Evolutionary conservation across 2,888 invertebrate genomes (phyloP).

Genomic region (Latrodectus hesperus): DNA sequence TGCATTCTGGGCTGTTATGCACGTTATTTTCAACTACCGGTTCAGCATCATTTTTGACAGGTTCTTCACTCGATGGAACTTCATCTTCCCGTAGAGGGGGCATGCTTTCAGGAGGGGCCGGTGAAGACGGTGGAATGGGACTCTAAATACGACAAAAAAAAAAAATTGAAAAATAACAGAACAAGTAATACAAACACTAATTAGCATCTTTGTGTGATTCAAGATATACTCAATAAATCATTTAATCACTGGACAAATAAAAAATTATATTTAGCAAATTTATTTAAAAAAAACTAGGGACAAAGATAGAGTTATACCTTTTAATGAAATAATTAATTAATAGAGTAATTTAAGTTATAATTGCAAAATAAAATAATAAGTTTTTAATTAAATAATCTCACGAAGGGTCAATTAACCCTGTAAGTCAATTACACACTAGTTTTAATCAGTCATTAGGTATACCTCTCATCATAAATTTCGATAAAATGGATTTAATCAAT

Average conservation of each 20-base stretch:
- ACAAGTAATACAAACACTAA: conserved; percentile 24
- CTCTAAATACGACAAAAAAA: conserved; percentile 78
- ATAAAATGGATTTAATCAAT: no score
- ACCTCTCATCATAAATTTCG: no score
- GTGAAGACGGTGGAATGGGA: conserved; percentile 80
- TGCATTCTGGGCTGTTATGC: background rate
- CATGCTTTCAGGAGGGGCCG: conserved; percentile 81
- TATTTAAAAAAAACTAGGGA: background rate
- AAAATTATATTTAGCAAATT: background rate
- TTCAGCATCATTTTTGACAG: conserved; percentile 2
- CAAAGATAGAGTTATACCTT: background rate
- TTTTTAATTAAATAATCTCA: no score
- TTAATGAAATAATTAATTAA: no score
- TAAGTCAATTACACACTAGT: no score
- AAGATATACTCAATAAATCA: no score
- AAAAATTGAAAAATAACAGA: conserved; percentile 72
- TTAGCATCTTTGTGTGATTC: background rate
- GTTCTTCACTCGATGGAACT: conserved; percentile 35
- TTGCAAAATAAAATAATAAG: no score
- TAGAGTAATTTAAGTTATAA: no score
- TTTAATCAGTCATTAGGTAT: no score
- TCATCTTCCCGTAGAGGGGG: conserved; percentile 59
- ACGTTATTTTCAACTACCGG: background rate
- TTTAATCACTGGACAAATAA: no score
- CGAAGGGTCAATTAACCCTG: no score